These are phyloP conservation scores for Ornithoptera priamus DNA, from an alignment of 2,888 invertebrate genomes.

Conservation along the genomic window DNA sequence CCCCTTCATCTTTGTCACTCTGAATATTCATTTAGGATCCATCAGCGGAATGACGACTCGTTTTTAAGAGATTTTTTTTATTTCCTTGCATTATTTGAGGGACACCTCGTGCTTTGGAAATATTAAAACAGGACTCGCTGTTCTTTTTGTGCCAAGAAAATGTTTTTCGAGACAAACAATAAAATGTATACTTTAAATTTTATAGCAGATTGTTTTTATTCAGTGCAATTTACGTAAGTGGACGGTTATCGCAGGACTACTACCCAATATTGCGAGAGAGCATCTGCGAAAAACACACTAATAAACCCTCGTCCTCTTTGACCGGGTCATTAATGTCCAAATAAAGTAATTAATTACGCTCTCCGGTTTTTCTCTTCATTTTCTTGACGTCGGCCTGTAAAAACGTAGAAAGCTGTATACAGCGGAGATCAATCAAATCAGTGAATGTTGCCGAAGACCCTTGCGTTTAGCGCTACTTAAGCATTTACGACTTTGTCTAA, in stretches of 20 bases:
- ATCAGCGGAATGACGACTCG: constrained; percentile 68
- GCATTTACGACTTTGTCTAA: constrained; percentile 64
- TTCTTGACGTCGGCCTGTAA: constrained; percentile 67
- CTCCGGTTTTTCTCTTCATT: constrained; percentile 67
- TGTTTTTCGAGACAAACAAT: constrained; percentile 28
- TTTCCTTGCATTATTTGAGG: constrained; percentile 55
- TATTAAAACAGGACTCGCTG: constrained; percentile 39
- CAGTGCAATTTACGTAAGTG: constrained; percentile 26
- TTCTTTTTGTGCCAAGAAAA: constrained; percentile 30
- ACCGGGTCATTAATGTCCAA: constrained; percentile 77
- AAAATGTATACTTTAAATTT: constrained; percentile 27
- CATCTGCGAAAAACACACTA: constrained; percentile 56
- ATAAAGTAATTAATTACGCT: constrained; percentile 78
- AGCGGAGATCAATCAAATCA: constrained; percentile 76
- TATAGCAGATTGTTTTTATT: constrained; percentile 24
- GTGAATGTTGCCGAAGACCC: constrained; percentile 54
- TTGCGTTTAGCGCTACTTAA: constrained; percentile 62
- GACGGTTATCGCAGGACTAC: constrained; percentile 14
- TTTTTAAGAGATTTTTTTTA: constrained; percentile 64
- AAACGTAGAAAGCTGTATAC: constrained; percentile 61
- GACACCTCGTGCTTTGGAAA: constrained; percentile 58
- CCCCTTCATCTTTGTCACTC: constrained; percentile 68
- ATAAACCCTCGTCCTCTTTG: constrained; percentile 71
- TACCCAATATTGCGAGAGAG: constrained; percentile 28
- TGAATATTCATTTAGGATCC: constrained; percentile 77